A percentile compares a stretch with the other conserved stretches of the same genome.
Conservation (phyloP, 2,888 invertebrate species). For the Cordilura impudica region DNA sequence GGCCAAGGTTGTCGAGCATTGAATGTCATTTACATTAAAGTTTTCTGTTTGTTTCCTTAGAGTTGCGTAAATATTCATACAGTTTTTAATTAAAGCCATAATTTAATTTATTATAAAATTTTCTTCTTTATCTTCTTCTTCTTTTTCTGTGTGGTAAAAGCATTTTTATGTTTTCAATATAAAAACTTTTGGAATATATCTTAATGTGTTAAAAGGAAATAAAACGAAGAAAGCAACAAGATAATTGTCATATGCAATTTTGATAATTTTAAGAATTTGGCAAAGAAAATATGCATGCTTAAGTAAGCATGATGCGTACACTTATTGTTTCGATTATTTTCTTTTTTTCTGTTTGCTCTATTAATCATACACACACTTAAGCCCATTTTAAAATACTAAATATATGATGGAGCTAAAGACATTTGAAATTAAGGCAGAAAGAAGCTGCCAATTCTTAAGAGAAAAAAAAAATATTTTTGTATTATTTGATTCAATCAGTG, state of each 20-base stretch:
- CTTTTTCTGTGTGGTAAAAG: slow-evolving; percentile 27
- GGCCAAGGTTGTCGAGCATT: slow-evolving; percentile 40
- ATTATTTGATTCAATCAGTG: no score
- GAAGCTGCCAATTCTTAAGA: no score
- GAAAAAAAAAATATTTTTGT: no score
- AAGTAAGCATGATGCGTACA: background rate
- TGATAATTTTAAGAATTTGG: slow-evolving; percentile 2
- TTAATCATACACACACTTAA: background rate
- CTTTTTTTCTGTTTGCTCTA: background rate
- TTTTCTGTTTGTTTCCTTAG: slow-evolving; percentile 16
- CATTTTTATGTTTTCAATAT: slow-evolving; percentile 37
- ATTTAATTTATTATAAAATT: slow-evolving; percentile 45
- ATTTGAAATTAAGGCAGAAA: background rate
- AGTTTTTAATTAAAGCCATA: slow-evolving; percentile 54
- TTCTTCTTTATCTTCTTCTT: slow-evolving; percentile 14
- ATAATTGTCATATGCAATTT: slow-evolving; percentile 19
- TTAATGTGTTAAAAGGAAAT: background rate
- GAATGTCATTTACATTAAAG: slow-evolving; percentile 55
- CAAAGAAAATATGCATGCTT: background rate
- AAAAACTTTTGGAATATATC: background rate
- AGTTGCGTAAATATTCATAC: slow-evolving; percentile 52
- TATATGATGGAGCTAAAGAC: background rate
- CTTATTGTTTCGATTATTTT: background rate
- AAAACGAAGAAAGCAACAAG: background rate
- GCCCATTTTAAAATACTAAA: slow-evolving; percentile 4